Conservation (phyloP, 2,113 vertebrate genomes). For the Gobiocypris rarus region DNA sequence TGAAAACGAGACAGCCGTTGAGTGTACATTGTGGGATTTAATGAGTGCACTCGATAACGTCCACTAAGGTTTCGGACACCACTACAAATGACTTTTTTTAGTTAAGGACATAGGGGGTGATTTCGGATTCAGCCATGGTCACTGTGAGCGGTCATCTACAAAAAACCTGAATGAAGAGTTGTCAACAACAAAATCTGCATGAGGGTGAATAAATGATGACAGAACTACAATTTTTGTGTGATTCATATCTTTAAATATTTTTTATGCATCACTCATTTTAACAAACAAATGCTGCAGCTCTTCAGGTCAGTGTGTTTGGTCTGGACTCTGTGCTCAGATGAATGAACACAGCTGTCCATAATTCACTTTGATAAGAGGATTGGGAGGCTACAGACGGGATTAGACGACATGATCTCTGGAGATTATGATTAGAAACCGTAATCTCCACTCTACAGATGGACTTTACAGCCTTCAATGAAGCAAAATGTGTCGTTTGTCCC, state of each 20-base stretch:
- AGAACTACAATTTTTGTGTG: too few species aligned
- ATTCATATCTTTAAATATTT: neutral
- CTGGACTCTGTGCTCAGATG: neutral
- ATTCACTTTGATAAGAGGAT: neutral
- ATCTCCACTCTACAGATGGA: constrained; percentile 39
- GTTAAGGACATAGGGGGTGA: too few species aligned
- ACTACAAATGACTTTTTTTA: too few species aligned
- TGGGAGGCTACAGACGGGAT: constrained; percentile 2
- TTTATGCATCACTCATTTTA: neutral
- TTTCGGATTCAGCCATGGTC: too few species aligned
- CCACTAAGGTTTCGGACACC: too few species aligned
- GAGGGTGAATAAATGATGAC: neutral
- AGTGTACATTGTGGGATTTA: too few species aligned
- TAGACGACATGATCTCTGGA: constrained; percentile 5
- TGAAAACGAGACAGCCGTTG: too few species aligned
- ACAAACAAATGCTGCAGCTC: neutral
- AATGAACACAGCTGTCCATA: constrained; percentile 5
- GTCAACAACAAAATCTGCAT: too few species aligned
- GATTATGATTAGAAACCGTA: constrained; percentile 14
- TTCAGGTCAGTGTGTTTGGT: neutral
- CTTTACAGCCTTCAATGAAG: neutral
- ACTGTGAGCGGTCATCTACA: too few species aligned
- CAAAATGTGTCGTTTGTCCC: neutral
- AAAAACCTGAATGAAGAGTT: too few species aligned
- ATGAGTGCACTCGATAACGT: too few species aligned